phyloP scores from a whole-genome alignment of 2,113 vertebrate genomes.

The Sarotherodon lohbergeri region DNA sequence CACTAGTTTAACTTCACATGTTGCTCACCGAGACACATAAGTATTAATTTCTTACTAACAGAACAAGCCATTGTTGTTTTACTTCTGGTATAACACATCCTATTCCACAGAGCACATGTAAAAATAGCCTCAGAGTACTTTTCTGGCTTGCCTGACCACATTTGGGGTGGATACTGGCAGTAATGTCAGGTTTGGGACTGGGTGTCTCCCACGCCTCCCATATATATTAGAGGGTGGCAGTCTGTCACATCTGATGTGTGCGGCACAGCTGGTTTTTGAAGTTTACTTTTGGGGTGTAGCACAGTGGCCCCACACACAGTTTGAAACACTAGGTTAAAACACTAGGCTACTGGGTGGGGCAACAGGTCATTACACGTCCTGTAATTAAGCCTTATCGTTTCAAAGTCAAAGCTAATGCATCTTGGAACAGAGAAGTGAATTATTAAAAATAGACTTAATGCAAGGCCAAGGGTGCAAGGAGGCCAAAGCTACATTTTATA shows the following conservation, averaged over 20 bases:
- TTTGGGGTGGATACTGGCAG: slow-evolving; percentile 15
- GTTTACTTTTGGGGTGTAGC: slow-evolving; percentile 61
- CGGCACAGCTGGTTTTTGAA: slow-evolving; percentile 24
- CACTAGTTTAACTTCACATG: background rate
- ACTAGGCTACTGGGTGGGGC: slow-evolving; percentile 55
- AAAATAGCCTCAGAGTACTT: background rate
- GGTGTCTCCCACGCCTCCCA: slow-evolving; percentile 9
- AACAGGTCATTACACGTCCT: slow-evolving; percentile 32
- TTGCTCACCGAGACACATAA: background rate
- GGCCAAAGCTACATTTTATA: background rate
- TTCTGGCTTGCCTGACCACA: slow-evolving; percentile 31
- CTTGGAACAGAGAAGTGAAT: background rate
- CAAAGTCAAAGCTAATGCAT: background rate
- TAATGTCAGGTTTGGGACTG: slow-evolving; percentile 46
- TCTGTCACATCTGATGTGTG: slow-evolving; percentile 8
- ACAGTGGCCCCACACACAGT: slow-evolving; percentile 42
- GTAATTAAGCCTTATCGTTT: slow-evolving; percentile 38
- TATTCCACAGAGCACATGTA: background rate
- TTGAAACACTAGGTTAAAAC: slow-evolving; percentile 46
- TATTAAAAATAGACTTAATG: background rate
- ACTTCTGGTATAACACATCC: background rate
- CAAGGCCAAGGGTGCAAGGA: background rate
- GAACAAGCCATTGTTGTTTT: background rate
- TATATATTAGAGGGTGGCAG: slow-evolving; percentile 52
- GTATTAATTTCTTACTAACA: background rate